These are phyloP conservation scores for Channallabes apus DNA, from an alignment of 2,797 vertebrate genomes.

Conservation along the genomic window DNA sequence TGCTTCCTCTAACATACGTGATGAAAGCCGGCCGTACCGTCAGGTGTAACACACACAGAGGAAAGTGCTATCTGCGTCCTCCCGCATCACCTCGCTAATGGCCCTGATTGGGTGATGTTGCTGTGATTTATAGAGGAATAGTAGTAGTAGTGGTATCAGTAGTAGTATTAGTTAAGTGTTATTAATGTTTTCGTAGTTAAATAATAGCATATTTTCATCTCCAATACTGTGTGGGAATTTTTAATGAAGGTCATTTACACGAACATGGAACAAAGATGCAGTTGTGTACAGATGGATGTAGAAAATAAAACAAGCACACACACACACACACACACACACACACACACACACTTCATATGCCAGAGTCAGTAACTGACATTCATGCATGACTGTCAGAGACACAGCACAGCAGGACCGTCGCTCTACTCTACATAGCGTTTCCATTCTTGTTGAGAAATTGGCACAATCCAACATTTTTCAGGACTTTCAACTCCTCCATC, in stretches of 20 bases:
- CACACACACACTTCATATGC: neutral
- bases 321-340: neutral
- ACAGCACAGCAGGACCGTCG: neutral
- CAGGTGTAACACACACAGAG: neutral
- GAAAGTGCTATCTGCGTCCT: neutral
- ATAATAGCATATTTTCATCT: neutral
- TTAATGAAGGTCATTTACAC: neutral
- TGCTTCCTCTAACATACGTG: neutral
- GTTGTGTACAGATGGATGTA: neutral
- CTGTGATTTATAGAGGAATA: neutral
- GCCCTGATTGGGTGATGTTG: neutral
- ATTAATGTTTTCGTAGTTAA: neutral
- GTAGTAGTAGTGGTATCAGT: too few species aligned
- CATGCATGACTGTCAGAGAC: neutral
- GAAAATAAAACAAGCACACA: neutral
- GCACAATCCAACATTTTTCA: neutral
- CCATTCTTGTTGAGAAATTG: neutral
- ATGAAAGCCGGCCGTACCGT: neutral
- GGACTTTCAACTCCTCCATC: neutral
- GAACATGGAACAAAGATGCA: neutral
- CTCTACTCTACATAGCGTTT: neutral
- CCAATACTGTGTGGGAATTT: neutral
- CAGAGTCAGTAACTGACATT: slow-evolving; percentile 1
- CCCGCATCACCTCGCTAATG: neutral
- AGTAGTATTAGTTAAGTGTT: too few species aligned